A percentile compares a stretch with the other conserved stretches of the same genome.
Conservation (phyloP, 2,888 invertebrate species). For the Hypsopygia costalis region DNA sequence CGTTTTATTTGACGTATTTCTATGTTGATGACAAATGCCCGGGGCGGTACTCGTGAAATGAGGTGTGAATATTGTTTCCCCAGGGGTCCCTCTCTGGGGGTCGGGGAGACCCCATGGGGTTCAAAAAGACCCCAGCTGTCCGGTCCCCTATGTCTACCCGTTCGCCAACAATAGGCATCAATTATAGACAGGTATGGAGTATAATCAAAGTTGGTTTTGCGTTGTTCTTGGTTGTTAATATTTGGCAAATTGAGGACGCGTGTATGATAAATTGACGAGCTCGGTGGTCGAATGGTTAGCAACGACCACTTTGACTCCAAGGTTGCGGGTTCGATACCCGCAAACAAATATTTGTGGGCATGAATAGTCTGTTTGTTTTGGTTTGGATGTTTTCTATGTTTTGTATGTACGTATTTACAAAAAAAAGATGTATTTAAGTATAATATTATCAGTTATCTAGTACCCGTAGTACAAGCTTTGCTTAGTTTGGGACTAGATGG, state of each 20-base stretch:
- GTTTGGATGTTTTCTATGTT: too few relatives aligned
- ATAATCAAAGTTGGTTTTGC: constrained; percentile 30
- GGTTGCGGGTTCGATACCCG: too few relatives aligned
- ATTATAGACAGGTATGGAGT: constrained; percentile 59
- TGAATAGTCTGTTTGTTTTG: too few relatives aligned
- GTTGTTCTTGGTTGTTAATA: constrained; percentile 30
- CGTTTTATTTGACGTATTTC: constrained; percentile 47
- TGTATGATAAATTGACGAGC: too few relatives aligned
- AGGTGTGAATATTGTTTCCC: constrained; percentile 78
- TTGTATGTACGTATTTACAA: too few relatives aligned
- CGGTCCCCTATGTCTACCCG: constrained; percentile 39
- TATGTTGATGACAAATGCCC: constrained; percentile 59
- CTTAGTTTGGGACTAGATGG: too few relatives aligned
- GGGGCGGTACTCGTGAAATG: constrained; percentile 71
- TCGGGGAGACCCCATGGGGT: constrained; percentile 46
- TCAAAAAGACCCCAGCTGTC: constrained; percentile 52
- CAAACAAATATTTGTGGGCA: too few relatives aligned
- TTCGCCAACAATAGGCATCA: constrained; percentile 50
- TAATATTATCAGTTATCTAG: too few relatives aligned
- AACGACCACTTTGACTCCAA: too few relatives aligned
- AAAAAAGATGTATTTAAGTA: too few relatives aligned
- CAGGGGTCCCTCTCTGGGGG: constrained; percentile 46
- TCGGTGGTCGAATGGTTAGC: too few relatives aligned
- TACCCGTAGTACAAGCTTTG: too few relatives aligned
- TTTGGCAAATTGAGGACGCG: constrained; percentile 44